Conservation (phyloP, 2,113 vertebrate genomes). For the Euleptes europaea region DNA sequence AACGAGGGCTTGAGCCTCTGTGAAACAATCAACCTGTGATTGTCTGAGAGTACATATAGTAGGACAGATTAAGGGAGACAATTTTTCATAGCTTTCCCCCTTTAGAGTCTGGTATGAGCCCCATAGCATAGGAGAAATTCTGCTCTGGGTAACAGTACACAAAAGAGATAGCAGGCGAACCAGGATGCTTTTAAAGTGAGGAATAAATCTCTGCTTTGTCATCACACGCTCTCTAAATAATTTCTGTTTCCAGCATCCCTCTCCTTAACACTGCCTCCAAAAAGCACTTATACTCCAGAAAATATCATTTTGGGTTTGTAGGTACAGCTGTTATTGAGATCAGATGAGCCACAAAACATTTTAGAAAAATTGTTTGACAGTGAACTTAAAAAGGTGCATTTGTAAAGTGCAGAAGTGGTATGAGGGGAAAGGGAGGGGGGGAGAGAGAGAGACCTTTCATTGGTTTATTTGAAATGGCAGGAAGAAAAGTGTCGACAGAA, state of each 20-base stretch:
- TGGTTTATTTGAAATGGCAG: not conserved
- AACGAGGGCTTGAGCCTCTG: not conserved
- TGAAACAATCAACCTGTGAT: not conserved
- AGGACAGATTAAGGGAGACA: not conserved
- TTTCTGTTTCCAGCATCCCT: conserved; percentile 1
- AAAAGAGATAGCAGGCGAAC: not conserved
- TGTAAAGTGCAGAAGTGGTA: not conserved
- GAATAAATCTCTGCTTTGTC: not conserved
- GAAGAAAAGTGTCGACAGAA: not conserved
- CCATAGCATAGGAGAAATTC: not conserved
- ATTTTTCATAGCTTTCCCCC: not conserved
- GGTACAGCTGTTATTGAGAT: conserved; percentile 1
- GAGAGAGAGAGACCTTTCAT: not conserved
- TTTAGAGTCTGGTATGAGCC: not conserved
- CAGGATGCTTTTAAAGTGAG: not conserved
- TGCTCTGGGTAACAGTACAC: not conserved
- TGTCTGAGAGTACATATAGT: not conserved
- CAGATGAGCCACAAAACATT: conserved; percentile 6
- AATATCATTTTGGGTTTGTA: not conserved
- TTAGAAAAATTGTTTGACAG: conserved; percentile 7
- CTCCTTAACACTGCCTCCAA: not conserved
- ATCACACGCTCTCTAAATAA: not conserved
- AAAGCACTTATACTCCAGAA: not conserved
- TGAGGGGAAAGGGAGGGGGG: too few relatives aligned
- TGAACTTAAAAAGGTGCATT: not conserved